Conservation (phyloP, 2,797 vertebrate species). For the Pogoniulus pusillus region DNA sequence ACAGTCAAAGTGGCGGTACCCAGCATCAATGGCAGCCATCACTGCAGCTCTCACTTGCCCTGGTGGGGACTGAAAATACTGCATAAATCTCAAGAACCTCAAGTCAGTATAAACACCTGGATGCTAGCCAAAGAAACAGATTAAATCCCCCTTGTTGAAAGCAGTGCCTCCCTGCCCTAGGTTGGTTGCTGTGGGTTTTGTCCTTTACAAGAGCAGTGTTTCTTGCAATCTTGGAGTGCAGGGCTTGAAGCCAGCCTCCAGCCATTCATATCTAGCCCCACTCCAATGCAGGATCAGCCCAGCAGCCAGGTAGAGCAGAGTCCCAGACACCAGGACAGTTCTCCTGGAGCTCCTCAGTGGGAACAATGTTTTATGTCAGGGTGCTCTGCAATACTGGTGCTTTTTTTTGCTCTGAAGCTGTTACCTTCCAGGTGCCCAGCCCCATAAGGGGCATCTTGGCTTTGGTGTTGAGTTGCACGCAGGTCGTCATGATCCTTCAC, state of each 20-base stretch:
- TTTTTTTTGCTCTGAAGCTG: neutral
- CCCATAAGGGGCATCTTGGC: constrained; percentile 73
- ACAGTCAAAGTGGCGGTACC: constrained; percentile 85
- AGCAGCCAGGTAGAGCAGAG: neutral
- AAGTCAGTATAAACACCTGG: neutral
- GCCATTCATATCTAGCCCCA: neutral
- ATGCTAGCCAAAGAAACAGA: neutral
- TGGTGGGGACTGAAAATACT: constrained; percentile 78
- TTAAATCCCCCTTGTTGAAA: neutral
- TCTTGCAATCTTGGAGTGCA: neutral
- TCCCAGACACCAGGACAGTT: neutral
- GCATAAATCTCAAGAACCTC: neutral
- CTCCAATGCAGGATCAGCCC: neutral
- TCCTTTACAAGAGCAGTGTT: neutral
- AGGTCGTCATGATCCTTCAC: neutral
- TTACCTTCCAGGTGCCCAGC: constrained; percentile 78
- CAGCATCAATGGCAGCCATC: constrained; percentile 76
- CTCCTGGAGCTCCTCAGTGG: neutral
- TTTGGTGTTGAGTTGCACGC: constrained; percentile 47
- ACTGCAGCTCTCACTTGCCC: constrained; percentile 78
- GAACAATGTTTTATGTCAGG: neutral
- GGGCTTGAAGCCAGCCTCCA: neutral
- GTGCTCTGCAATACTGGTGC: neutral
- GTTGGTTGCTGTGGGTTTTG: rapidly evolving
- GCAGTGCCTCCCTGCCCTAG: rapidly evolving